Evolutionary conservation across 2,888 invertebrate species (phyloP).

Genomic region (Brachylomia viminalis): DNA sequence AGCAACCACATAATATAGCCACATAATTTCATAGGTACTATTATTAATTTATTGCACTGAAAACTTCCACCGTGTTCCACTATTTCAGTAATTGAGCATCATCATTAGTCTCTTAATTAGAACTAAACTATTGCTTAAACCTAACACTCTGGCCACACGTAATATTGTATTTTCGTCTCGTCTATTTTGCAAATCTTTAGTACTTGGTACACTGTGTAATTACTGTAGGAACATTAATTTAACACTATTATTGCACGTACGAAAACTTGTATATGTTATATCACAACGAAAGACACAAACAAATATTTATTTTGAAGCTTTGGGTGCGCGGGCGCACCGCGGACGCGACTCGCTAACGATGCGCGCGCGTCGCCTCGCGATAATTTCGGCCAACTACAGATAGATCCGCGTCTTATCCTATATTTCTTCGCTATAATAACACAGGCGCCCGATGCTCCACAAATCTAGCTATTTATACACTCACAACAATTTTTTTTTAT

Average conservation of each 20-base stretch:
- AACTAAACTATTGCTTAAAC: constrained; percentile 48
- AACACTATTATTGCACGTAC: constrained; percentile 24
- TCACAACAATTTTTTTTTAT: constrained; percentile 70
- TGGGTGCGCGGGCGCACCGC: constrained; percentile 64
- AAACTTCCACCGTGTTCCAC: constrained; percentile 41
- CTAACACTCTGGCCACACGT: constrained; percentile 55
- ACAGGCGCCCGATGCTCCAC: constrained; percentile 79
- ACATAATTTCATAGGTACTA: constrained; percentile 46
- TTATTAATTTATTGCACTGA: constrained; percentile 59
- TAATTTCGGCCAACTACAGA: constrained; percentile 75
- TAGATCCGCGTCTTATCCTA: constrained; percentile 73
- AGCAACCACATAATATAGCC: constrained; percentile 28
- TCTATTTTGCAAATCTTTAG: constrained; percentile 25
- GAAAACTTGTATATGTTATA: constrained; percentile 50
- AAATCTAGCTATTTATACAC: constrained; percentile 86
- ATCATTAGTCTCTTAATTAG: constrained; percentile 40
- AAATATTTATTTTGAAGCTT: constrained; percentile 49
- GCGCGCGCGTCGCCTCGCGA: constrained; percentile 72
- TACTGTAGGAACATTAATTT: constrained; percentile 6
- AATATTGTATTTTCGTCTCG: constrained; percentile 56
- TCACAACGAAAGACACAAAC: constrained; percentile 53
- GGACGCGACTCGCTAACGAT: constrained; percentile 63
- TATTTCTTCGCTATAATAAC: constrained; percentile 82
- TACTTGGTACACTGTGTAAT: neutral
- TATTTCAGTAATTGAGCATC: constrained; percentile 56